These are phyloP conservation scores for Smutsia temminckii DNA, from an alignment of 2,797 vertebrate species.

Conservation along the genomic window DNA sequence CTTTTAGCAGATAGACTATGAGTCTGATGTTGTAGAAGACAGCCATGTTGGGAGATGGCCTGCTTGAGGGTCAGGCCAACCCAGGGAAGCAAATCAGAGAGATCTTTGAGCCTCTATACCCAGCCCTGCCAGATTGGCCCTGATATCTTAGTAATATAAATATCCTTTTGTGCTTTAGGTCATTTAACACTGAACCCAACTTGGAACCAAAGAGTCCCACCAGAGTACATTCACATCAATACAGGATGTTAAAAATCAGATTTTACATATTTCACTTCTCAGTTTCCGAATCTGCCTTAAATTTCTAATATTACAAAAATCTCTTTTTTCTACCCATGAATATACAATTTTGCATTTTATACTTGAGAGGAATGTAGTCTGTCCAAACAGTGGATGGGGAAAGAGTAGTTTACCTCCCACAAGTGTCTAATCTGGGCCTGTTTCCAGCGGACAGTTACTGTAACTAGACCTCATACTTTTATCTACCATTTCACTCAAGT, in stretches of 20 bases:
- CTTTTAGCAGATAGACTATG: neutral
- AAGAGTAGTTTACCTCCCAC: neutral
- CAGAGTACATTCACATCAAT: neutral
- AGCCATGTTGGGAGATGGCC: neutral
- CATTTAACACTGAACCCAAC: neutral
- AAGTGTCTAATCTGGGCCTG: no score
- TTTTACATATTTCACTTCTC: neutral
- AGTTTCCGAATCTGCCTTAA: constrained; percentile 8
- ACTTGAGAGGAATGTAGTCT: neutral
- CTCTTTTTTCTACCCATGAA: neutral
- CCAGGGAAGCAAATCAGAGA: neutral
- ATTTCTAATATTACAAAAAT: neutral
- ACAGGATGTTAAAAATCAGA: neutral
- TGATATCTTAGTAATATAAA: neutral
- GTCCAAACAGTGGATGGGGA: neutral
- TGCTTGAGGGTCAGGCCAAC: neutral
- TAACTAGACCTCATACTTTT: neutral
- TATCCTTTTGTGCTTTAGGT: neutral
- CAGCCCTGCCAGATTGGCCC: neutral
- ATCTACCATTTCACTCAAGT: neutral
- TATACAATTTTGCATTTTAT: neutral
- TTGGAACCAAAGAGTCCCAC: constrained; percentile 11
- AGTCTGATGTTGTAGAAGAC: neutral
- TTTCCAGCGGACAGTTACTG: neutral
- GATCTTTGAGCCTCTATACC: rapidly evolving